phyloP scores from a whole-genome alignment of 2,888 invertebrate genomes.

The Eulithis testata region DNA sequence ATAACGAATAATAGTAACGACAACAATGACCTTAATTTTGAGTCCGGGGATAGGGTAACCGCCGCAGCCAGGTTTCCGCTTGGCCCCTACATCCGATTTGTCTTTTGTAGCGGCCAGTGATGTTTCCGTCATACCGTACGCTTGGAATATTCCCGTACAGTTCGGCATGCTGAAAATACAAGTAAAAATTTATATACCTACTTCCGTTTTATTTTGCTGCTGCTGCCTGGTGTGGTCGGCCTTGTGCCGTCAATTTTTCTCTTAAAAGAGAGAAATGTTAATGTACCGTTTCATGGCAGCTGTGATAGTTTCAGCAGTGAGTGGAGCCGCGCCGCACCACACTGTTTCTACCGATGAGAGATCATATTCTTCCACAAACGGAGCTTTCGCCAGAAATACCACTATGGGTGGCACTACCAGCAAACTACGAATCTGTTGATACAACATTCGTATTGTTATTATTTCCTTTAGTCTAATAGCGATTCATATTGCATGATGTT shows the following conservation, averaged over 20 bases:
- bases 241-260: too few relatives aligned
- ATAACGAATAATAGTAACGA: too few relatives aligned
- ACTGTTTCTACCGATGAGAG: constrained; percentile 58
- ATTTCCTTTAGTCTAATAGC: too few relatives aligned
- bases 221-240: too few relatives aligned
- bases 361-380: constrained; percentile 61
- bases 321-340: constrained; percentile 70
- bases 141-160: constrained; percentile 66
- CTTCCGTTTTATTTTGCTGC: background rate
- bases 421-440: constrained; percentile 56
- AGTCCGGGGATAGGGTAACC: constrained; percentile 63
- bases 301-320: constrained; percentile 60
- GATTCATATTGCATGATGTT: too few relatives aligned
- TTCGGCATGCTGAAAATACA: constrained; percentile 57
- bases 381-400: constrained; percentile 66
- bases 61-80: constrained; percentile 60
- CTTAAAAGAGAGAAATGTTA: too few relatives aligned
- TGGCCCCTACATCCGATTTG: constrained; percentile 41
- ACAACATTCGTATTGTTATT: background rate
- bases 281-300: constrained; percentile 61
- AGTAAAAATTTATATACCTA: background rate
- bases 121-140: constrained; percentile 73
- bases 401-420: constrained; percentile 68
- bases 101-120: constrained; percentile 62
- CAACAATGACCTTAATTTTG: constrained; percentile 54